These are phyloP conservation scores for Acanthococcus lagerstroemiae DNA, from an alignment of 2,888 invertebrate species.

Conservation along the genomic window DNA sequence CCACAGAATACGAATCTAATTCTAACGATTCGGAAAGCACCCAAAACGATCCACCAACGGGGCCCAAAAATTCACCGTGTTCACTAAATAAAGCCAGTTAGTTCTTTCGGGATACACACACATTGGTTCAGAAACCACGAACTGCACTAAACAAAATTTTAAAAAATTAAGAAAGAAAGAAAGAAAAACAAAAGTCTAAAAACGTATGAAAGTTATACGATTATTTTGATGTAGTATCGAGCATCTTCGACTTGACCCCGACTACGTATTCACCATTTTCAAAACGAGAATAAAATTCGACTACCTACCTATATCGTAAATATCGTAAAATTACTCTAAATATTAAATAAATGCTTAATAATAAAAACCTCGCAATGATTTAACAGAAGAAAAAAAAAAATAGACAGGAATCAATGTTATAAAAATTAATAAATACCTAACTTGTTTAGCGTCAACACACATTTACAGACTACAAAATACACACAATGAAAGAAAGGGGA, in stretches of 20 bases:
- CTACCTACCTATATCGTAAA: not conserved
- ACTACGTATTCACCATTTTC: not conserved
- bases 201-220: slow-evolving; percentile 12
- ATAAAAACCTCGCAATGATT: slow-evolving; percentile 6
- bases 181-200: not conserved
- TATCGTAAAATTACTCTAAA: not conserved
- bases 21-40: not conserved
- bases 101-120: too few relatives aligned
- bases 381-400: not conserved
- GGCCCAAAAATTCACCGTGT: too few relatives aligned
- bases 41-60: not conserved
- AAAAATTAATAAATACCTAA: not conserved
- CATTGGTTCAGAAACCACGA: too few relatives aligned
- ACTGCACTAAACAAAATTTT: slow-evolving; percentile 3
- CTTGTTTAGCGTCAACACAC: too few relatives aligned
- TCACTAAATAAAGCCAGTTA: not conserved
- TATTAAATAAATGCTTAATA: slow-evolving; percentile 20
- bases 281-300: not conserved
- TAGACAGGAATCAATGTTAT: not conserved
- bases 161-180: not conserved
- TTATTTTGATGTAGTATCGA: slow-evolving; percentile 6
- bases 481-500: not conserved
- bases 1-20: too few relatives aligned
- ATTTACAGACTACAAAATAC: too few relatives aligned
- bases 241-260: not conserved